These are phyloP conservation scores for Bettongia penicillata DNA, from an alignment of 2,113 vertebrate species.

Conservation along the genomic window DNA sequence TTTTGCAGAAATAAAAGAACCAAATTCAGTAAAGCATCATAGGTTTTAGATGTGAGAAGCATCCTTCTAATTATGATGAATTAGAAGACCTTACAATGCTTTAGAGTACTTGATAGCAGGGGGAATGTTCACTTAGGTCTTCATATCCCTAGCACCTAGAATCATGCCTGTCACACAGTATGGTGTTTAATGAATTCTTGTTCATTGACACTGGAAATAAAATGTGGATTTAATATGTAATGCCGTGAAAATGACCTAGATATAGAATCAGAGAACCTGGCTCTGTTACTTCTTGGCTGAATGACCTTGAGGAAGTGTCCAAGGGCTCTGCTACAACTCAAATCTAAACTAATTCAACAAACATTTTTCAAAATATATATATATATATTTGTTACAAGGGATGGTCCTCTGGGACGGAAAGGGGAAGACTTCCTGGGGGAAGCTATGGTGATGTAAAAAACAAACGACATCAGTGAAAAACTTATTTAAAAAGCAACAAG, in stretches of 20 bases:
- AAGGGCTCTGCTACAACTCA: neutral
- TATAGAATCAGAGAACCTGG: neutral
- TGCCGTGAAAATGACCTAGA: neutral
- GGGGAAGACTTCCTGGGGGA: no score
- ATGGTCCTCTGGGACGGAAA: no score
- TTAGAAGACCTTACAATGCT: neutral
- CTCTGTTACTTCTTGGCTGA: neutral
- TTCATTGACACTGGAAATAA: neutral
- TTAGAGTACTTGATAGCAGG: no score
- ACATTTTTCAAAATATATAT: neutral
- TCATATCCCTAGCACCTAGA: neutral
- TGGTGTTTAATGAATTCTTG: neutral
- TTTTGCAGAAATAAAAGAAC: neutral
- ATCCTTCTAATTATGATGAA: neutral
- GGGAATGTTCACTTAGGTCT: neutral
- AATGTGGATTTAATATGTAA: neutral
- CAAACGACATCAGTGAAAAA: no score
- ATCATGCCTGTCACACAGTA: neutral
- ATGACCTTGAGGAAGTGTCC: neutral
- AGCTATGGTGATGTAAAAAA: no score
- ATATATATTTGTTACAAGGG: no score
- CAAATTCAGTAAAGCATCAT: neutral
- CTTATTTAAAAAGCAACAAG: no score
- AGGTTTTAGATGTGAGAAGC: neutral
- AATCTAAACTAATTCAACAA: neutral